Conservation (phyloP, 2,888 invertebrate genomes). For the Dyspetes luteomarginatus region DNA sequence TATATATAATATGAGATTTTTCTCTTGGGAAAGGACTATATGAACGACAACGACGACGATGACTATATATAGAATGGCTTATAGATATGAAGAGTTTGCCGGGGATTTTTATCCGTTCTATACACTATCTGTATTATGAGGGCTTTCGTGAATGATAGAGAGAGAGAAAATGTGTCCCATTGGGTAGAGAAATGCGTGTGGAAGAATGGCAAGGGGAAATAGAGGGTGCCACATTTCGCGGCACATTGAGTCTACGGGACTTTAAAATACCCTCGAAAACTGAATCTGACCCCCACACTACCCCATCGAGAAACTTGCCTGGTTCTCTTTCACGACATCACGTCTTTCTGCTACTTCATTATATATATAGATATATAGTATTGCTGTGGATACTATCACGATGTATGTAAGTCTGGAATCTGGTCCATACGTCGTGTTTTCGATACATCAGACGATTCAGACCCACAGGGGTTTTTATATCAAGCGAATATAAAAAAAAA, state of each 20-base stretch:
- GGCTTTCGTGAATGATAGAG: constrained; percentile 65
- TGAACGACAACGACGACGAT: constrained; percentile 47
- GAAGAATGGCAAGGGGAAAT: constrained; percentile 38
- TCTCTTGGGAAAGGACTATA: constrained; percentile 61
- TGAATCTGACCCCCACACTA: constrained; percentile 67
- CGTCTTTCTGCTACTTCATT: constrained; percentile 37
- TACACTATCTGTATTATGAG: constrained; percentile 75
- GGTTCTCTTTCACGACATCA: constrained; percentile 59
- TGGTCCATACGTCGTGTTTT: constrained; percentile 46
- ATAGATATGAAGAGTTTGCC: constrained; percentile 77
- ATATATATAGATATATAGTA: constrained; percentile 19
- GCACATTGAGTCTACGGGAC: constrained; percentile 79
- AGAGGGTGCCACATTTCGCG: constrained; percentile 78
- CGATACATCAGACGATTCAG: constrained; percentile 43
- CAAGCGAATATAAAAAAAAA: constrained; percentile 13
- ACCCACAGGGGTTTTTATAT: constrained; percentile 41
- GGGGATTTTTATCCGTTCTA: constrained; percentile 78
- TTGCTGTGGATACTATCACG: constrained; percentile 7
- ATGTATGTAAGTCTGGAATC: constrained; percentile 23
- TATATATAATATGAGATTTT: constrained; percentile 24
- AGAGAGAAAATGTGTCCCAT: constrained; percentile 55
- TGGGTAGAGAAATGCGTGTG: constrained; percentile 25
- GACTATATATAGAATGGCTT: constrained; percentile 68
- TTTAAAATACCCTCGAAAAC: constrained; percentile 76
- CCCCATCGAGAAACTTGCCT: constrained; percentile 52